phyloP scores from a whole-genome alignment of 2,113 vertebrate species.

The Trematocara unimaculatum region DNA sequence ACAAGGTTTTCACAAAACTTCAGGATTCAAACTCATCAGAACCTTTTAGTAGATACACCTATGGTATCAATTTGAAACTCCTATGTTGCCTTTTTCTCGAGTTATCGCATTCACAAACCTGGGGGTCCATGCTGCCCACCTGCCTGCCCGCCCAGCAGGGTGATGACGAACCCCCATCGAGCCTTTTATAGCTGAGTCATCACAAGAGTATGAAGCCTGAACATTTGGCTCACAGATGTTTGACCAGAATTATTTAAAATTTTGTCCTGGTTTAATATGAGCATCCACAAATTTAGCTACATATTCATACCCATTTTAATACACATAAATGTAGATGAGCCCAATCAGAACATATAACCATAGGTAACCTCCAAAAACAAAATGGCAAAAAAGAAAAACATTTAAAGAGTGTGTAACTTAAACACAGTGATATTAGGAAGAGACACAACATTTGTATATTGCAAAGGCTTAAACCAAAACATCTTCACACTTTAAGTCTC shows the following conservation, averaged over 20 bases:
- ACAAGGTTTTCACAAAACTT: neutral
- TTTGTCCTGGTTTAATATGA: neutral
- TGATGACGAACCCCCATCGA: neutral
- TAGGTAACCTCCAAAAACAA: neutral
- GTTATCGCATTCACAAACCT: neutral
- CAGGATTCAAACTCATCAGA: neutral
- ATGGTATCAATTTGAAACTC: neutral
- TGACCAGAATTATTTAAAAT: neutral
- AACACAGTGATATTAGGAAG: neutral
- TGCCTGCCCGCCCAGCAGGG: neutral
- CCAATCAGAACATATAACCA: neutral
- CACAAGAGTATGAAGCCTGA: neutral
- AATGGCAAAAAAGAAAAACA: neutral
- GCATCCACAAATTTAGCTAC: neutral
- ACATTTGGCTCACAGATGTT: neutral
- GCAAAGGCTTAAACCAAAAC: neutral
- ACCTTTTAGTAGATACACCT: neutral
- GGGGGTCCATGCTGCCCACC: neutral
- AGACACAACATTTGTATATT: neutral
- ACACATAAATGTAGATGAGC: neutral
- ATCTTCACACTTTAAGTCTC: constrained; percentile 13
- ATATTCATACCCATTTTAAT: neutral
- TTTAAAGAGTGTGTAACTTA: neutral
- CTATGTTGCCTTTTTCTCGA: neutral
- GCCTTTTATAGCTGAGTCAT: neutral